Evolutionary conservation across 2,888 invertebrate genomes (phyloP), one percentile per base, ranked within the genome.

Genomic region (Oxyteleia sp.): DNA sequence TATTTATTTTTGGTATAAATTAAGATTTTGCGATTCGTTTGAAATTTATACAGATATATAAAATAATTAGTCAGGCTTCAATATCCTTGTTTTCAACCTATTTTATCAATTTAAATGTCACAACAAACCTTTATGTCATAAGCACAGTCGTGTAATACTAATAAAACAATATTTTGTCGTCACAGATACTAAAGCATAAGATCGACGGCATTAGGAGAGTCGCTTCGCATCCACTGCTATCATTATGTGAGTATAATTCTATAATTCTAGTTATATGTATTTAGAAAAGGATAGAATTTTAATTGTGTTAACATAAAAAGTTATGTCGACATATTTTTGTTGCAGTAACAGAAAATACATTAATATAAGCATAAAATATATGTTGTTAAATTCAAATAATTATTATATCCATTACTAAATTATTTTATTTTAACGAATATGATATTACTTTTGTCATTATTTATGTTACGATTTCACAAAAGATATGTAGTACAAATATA

Each of bases 141-240:
- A 15, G 57, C 75, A 68, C 66, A 15, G 1, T 11, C 10, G 41
- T 47, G 15, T 35, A 4, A 23, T 66, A 51, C 26, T 61, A 66
- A 51, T 38, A 51, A 38, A 49, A 53, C 20, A 15, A 74, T 84
- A 87, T 84, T 86, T 87, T 92, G 92, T 83, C 74, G 20, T 49
- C 94, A 89, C 94, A 99, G 99, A 97, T 98, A 88, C 95, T 98
- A 94, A 98, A 98, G 94, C 98, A 99, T 93, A 97, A 97, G 94
- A 96, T 98, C 85, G 97, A 98, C 94, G 99, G 99, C 90, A 97
- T 99, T 84, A 96, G 98, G 93, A 95, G 99, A 93, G 97, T 99
- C 95, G 98, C 98, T 85, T 97, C 99, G 15, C 99, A 99, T 95
- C 99, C 99, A 13, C 94, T 97, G 69, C 95, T 99, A 93, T 99